phyloP scores from a whole-genome alignment of 2,113 vertebrate species.

The Serilophus lunatus region DNA sequence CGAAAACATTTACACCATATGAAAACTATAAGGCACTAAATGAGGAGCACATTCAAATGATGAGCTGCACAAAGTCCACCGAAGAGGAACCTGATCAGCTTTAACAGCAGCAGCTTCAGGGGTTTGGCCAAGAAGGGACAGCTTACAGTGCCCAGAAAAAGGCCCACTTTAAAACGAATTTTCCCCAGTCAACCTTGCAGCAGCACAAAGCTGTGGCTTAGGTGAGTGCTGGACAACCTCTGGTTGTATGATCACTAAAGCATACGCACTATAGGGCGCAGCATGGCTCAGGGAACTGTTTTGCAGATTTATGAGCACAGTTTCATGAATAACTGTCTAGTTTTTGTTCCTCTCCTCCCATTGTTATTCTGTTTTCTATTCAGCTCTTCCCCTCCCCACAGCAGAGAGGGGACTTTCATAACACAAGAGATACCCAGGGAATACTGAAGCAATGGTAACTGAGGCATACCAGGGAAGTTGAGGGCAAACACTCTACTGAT shows the following conservation, averaged over 20 bases:
- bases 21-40: conserved; percentile 17
- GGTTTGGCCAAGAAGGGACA: background rate
- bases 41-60: background rate
- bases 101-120: background rate
- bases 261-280: background rate
- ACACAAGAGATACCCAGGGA: conserved; percentile 22
- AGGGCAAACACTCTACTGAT: background rate
- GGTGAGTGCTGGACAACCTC: background rate
- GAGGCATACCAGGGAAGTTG: background rate
- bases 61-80: background rate
- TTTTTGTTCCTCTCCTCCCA: background rate
- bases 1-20: background rate
- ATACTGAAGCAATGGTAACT: conserved; percentile 34
- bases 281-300: background rate
- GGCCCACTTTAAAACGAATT: background rate
- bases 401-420: background rate
- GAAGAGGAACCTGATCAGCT: background rate
- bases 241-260: background rate
- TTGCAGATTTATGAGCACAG: background rate
- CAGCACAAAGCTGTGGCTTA: background rate
- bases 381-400: background rate
- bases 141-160: background rate
- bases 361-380: conserved; percentile 33
- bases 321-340: background rate
- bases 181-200: background rate